These are phyloP conservation scores for Phoenicopterus ruber DNA, from an alignment of 2,113 vertebrate genomes.

Conservation along the genomic window DNA sequence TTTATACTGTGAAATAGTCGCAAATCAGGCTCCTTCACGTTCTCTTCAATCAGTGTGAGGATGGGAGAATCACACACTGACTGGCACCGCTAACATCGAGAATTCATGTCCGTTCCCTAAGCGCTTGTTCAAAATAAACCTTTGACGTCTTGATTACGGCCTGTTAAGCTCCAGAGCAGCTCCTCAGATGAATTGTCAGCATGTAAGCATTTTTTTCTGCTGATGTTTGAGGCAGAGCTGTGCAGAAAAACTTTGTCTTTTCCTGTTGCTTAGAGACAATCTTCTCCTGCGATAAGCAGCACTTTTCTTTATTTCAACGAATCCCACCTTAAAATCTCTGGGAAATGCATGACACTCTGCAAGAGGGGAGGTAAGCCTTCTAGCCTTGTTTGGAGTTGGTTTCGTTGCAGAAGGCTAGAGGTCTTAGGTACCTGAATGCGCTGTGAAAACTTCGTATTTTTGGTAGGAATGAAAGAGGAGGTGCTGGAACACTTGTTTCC, in stretches of 20 bases:
- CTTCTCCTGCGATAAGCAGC: not conserved
- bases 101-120: not conserved
- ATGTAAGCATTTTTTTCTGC: not conserved
- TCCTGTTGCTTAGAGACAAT: not conserved
- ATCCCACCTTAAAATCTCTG: not conserved
- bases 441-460: not conserved
- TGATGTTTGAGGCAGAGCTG: not conserved
- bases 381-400: not conserved
- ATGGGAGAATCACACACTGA: not conserved
- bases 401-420: not conserved
- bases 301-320: not conserved
- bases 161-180: not conserved
- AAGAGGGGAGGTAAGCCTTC: not conserved
- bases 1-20: not conserved
- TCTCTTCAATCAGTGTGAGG: not conserved
- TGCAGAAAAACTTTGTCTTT: not conserved
- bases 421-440: not conserved
- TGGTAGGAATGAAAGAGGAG: not conserved
- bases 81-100: fast-evolving
- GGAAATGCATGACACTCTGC: not conserved
- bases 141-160: not conserved
- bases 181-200: not conserved
- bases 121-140: not conserved
- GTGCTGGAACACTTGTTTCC: not conserved
- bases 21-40: not conserved